phyloP scores from a whole-genome alignment of 2,113 vertebrate genomes.

The Myiopsitta monachus region DNA sequence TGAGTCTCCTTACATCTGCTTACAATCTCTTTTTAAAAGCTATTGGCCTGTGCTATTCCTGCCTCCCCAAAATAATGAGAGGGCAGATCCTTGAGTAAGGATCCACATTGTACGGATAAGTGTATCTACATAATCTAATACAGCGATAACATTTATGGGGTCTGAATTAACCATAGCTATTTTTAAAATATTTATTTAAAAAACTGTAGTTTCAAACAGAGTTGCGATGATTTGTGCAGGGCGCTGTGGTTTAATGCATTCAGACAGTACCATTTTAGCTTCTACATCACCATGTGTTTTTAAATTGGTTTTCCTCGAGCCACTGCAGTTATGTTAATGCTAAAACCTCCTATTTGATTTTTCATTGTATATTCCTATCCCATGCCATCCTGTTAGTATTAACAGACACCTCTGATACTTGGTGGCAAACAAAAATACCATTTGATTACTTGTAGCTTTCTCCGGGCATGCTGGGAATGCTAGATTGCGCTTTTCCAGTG shows the following conservation, averaged over 20 bases:
- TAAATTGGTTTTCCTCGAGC: not conserved
- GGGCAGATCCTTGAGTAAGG: not conserved
- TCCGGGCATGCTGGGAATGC: not conserved
- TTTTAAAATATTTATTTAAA: not conserved
- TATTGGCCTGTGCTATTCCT: not conserved
- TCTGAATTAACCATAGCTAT: not conserved
- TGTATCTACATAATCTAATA: not conserved
- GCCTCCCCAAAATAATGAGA: not conserved
- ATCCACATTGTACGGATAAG: not conserved
- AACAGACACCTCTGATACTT: not conserved
- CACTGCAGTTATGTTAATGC: not conserved
- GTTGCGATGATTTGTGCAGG: not conserved
- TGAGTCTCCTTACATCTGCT: not conserved
- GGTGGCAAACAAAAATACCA: not conserved
- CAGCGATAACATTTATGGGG: not conserved
- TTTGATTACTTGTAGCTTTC: conserved; percentile 12
- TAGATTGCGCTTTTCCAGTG: not conserved
- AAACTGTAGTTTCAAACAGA: not conserved
- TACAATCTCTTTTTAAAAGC: not conserved
- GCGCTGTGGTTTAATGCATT: not conserved
- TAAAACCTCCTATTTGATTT: not conserved
- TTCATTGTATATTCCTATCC: not conserved
- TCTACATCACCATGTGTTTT: not conserved
- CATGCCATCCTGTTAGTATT: not conserved
- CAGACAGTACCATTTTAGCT: not conserved